A percentile compares a stretch with the other conserved stretches of the same genome.
phyloP scores from a whole-genome alignment of 1,140 invertebrate genomes.

The Anadara kagoshimensis region DNA sequence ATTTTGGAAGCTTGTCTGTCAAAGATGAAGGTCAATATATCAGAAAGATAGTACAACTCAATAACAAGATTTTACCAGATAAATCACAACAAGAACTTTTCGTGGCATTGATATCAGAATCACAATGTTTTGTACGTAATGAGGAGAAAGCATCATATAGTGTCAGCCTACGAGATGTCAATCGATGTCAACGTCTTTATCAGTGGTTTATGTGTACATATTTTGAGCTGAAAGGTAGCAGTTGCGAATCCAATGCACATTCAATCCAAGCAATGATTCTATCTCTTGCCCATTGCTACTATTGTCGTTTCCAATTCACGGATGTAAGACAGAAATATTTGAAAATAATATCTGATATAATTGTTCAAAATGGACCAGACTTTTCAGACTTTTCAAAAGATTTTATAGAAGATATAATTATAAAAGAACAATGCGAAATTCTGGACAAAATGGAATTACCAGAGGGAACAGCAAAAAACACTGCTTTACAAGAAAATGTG shows the following conservation, averaged over 20 bases:
- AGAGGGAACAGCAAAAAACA: constrained; percentile 21
- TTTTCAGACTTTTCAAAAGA: background rate
- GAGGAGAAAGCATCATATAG: background rate
- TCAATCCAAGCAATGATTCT: background rate
- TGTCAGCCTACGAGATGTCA: constrained; percentile 33
- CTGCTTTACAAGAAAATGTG: constrained; percentile 30
- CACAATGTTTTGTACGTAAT: background rate
- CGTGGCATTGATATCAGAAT: background rate
- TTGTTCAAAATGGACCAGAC: background rate
- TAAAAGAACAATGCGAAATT: constrained; percentile 20
- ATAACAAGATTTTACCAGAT: background rate
- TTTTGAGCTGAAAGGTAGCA: background rate
- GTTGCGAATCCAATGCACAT: background rate
- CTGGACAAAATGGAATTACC: constrained; percentile 14
- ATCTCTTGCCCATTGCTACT: constrained; percentile 1
- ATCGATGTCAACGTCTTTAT: constrained; percentile 15
- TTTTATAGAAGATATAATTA: background rate
- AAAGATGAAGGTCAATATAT: constrained; percentile 19
- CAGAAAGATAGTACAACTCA: constrained; percentile 8
- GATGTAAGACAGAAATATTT: constrained; percentile 8
- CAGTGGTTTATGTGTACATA: constrained; percentile 21
- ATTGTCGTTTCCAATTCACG: constrained; percentile 9
- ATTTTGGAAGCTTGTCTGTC: constrained; percentile 21
- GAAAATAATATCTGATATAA: background rate
- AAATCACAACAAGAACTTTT: background rate